These are phyloP conservation scores for Motacilla alba DNA, from an alignment of 2,113 vertebrate species.

Conservation along the genomic window DNA sequence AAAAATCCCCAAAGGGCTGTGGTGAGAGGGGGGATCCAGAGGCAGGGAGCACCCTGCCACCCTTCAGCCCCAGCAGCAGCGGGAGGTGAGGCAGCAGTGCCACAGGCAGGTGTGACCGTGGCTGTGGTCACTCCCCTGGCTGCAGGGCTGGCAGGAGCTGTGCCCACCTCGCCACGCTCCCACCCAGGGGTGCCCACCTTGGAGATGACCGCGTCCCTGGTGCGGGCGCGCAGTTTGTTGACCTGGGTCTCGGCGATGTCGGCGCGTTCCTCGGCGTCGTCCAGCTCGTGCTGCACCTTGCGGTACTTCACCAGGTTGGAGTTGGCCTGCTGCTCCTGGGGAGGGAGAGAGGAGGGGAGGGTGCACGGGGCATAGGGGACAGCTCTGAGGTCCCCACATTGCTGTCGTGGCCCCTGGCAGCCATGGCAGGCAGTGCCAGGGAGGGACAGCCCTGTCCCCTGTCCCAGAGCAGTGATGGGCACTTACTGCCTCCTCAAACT, in stretches of 20 bases:
- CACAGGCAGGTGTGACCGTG: rapidly evolving
- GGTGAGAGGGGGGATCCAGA: background rate
- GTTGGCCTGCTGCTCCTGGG: slow-evolving; percentile 88
- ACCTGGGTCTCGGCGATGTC: slow-evolving; percentile 87
- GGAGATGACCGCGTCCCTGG: slow-evolving; percentile 62
- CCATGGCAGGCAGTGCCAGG: background rate
- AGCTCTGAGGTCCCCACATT: rapidly evolving
- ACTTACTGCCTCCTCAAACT: slow-evolving; percentile 89
- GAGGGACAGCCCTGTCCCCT: background rate
- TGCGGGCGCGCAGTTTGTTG: slow-evolving; percentile 86
- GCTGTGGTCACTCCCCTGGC: background rate
- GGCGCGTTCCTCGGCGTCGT: slow-evolving; percentile 86
- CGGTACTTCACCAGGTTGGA: slow-evolving; percentile 81
- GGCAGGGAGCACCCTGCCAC: background rate
- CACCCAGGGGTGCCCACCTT: slow-evolving; percentile 63
- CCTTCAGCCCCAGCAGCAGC: rapidly evolving
- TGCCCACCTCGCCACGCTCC: background rate
- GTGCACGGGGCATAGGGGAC: rapidly evolving
- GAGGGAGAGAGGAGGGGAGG: background rate
- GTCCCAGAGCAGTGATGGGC: background rate
- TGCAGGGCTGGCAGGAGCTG: background rate
- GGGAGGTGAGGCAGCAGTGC: background rate
- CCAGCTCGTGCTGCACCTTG: slow-evolving; percentile 89
- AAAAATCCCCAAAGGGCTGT: background rate
- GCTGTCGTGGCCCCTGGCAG: rapidly evolving